phyloP scores from a whole-genome alignment of 2,113 vertebrate species.

The Hippocampus guttulatus region DNA sequence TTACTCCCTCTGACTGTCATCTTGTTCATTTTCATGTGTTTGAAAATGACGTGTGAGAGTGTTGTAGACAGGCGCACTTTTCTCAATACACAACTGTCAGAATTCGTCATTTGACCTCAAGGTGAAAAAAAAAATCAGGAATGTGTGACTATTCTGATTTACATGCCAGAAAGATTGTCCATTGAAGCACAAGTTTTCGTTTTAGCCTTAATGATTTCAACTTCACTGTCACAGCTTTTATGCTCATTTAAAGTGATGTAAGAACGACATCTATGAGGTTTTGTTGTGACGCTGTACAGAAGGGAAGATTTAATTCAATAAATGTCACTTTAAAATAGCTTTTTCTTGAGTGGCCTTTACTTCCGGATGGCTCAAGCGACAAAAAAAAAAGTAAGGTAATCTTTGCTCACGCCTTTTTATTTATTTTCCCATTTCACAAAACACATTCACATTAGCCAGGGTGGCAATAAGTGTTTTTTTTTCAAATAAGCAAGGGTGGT shows the following conservation, averaged over 20 bases:
- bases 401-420: not conserved
- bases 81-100: conserved; percentile 29
- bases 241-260: conserved; percentile 56
- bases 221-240: conserved; percentile 34
- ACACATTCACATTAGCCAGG: not conserved
- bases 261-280: conserved; percentile 56
- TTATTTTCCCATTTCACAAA: not conserved
- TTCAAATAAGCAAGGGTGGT: too few species aligned
- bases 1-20: not conserved
- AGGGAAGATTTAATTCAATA: conserved; percentile 65
- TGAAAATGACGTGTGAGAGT: conserved; percentile 33
- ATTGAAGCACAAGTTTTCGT: not conserved
- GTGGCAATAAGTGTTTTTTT: too few species aligned
- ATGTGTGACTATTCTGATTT: conserved; percentile 4
- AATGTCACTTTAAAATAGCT: conserved; percentile 68
- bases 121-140: not conserved
- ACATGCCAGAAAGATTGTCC: not conserved
- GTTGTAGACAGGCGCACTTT: conserved; percentile 59
- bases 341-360: not conserved
- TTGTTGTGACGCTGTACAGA: conserved; percentile 67
- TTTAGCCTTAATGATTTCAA: not conserved
- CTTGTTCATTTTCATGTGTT: not conserved
- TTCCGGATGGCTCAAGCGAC: not conserved
- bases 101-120: conserved; percentile 7
- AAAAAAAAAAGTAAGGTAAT: too few species aligned